A percentile compares a stretch with the other conserved stretches of the same genome.
These are phyloP conservation scores for Dioctria rufipes DNA, from an alignment of 2,888 invertebrate genomes.

Conservation along the genomic window DNA sequence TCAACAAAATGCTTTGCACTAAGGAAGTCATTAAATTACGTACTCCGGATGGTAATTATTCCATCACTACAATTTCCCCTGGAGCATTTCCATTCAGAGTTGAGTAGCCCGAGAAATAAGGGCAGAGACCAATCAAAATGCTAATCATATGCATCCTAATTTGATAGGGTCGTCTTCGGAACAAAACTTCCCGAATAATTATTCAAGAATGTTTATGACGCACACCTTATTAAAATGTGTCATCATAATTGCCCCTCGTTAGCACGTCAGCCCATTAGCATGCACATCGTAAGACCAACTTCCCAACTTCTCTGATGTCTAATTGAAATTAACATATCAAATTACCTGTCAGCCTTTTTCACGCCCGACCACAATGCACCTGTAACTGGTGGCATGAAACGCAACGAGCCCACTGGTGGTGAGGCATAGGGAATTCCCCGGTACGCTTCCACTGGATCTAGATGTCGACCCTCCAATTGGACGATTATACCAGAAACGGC, in stretches of 20 bases:
- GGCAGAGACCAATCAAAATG: background rate
- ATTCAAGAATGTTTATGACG: constrained; percentile 7
- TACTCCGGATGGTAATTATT: too few relatives aligned
- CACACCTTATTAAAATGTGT: constrained; percentile 43
- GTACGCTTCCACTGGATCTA: constrained; percentile 93
- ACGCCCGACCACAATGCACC: constrained; percentile 94
- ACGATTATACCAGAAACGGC: constrained; percentile 89
- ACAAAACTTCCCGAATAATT: background rate
- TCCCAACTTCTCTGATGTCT: constrained; percentile 18
- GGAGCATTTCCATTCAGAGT: too few relatives aligned
- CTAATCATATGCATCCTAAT: background rate
- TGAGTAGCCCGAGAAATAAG: too few relatives aligned
- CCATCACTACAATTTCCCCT: too few relatives aligned
- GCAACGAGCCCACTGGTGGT: constrained; percentile 87
- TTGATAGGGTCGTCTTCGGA: background rate
- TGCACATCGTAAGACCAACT: constrained; percentile 32
- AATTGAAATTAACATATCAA: constrained; percentile 51
- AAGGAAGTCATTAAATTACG: too few relatives aligned
- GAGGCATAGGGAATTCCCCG: constrained; percentile 96
- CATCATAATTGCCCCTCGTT: constrained; percentile 52
- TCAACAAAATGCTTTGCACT: too few relatives aligned
- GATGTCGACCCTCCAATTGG: constrained; percentile 83
- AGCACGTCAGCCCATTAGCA: constrained; percentile 48
- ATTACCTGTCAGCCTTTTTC: constrained; percentile 82
- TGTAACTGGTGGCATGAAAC: constrained; percentile 97